phyloP scores from a whole-genome alignment of 2,888 invertebrate genomes.

The Drepanosiphum platanoidis region DNA sequence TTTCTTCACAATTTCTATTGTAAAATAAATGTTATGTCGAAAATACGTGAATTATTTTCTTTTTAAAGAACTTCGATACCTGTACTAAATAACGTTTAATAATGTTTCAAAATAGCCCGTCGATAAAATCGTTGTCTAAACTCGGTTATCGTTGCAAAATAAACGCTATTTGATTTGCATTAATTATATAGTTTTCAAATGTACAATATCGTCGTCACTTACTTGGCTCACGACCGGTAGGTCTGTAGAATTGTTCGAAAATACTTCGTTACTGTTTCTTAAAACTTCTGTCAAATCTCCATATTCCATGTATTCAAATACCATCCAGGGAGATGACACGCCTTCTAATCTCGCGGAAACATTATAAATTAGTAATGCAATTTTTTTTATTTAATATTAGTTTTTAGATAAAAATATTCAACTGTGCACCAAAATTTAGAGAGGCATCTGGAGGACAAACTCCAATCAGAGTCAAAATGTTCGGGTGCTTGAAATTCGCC shows the following conservation, averaged over 20 bases:
- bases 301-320: slow-evolving; percentile 90
- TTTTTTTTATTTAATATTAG: background rate
- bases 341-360: slow-evolving; percentile 71
- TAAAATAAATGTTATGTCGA: no score
- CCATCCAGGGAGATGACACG: slow-evolving; percentile 79
- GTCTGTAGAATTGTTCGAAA: slow-evolving; percentile 68
- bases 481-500: slow-evolving; percentile 82
- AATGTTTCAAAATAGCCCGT: no score
- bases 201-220: no score
- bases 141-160: no score
- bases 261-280: slow-evolving; percentile 69
- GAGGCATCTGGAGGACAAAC: slow-evolving; percentile 78
- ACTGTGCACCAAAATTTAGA: background rate
- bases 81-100: no score
- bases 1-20: no score
- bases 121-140: no score
- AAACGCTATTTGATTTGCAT: no score
- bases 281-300: slow-evolving; percentile 87
- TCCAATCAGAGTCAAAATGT: slow-evolving; percentile 82
- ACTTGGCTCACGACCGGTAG: slow-evolving; percentile 71
- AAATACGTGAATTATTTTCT: no score
- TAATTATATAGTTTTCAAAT: no score
- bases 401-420: no score
- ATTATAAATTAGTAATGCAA: background rate
- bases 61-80: no score